A percentile compares a stretch with the other conserved stretches of the same genome.
These are phyloP conservation scores for Hepsetus odoe DNA, from an alignment of 2,113 vertebrate species.

Conservation along the genomic window DNA sequence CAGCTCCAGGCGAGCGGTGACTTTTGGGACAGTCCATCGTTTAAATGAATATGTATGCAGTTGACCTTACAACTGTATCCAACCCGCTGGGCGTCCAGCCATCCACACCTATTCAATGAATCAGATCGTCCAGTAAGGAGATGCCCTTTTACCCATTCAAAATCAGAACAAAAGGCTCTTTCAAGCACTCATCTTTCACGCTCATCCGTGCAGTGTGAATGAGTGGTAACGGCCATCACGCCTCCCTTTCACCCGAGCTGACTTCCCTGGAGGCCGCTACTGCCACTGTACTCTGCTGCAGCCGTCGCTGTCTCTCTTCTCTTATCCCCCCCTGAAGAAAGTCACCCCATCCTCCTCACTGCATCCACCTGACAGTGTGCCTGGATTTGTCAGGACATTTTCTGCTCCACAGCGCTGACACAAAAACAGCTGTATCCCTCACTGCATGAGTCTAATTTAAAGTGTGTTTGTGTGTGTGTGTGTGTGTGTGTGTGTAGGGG, in stretches of 20 bases:
- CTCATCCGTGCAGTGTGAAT: background rate
- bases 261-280: background rate
- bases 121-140: background rate
- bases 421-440: constrained; percentile 45
- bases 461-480: no score
- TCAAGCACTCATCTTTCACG: background rate
- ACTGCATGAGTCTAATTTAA: constrained; percentile 24
- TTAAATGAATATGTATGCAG: constrained; percentile 42
- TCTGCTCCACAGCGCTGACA: constrained; percentile 23
- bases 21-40: constrained; percentile 32
- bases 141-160: constrained; percentile 28
- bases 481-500: no score
- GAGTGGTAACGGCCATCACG: constrained; percentile 5
- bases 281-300: background rate
- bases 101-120: constrained; percentile 9
- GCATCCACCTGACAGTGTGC: background rate
- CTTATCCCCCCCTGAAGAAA: constrained; percentile 1
- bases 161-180: constrained; percentile 29
- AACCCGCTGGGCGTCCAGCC: background rate
- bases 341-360: background rate
- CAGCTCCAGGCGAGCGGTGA: constrained; percentile 27
- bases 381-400: constrained; percentile 31
- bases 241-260: background rate
- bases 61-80: constrained; percentile 37
- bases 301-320: background rate